phyloP scores from a whole-genome alignment of 2,888 invertebrate genomes.

The Brachypterus glaber region DNA sequence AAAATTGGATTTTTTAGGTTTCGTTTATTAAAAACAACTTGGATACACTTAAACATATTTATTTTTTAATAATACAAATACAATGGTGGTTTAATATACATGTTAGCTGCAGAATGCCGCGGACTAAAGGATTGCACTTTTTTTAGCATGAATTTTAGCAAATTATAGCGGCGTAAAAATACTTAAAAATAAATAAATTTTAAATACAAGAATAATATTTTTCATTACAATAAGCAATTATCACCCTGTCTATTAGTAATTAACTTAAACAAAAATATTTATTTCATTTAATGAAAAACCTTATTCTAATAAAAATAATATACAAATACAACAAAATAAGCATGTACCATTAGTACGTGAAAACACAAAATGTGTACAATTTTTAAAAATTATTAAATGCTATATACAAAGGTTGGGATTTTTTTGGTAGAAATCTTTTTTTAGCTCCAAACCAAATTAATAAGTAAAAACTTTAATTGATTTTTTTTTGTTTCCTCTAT shows the following conservation, averaged over 20 bases:
- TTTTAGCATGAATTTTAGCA: conserved; percentile 31
- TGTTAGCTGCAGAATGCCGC: conserved; percentile 35
- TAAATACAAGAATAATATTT: conserved; percentile 15
- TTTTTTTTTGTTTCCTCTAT: too few species aligned
- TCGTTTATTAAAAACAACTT: too few species aligned
- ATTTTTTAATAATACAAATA: conserved; percentile 41
- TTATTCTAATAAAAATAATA: background rate
- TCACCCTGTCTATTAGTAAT: conserved; percentile 20
- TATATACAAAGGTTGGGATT: too few species aligned
- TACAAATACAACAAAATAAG: conserved; percentile 4
- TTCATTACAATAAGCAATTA: conserved; percentile 14
- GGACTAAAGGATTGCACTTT: conserved; percentile 38
- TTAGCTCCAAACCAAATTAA: too few species aligned
- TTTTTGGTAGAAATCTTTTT: too few species aligned
- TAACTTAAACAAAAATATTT: conserved; percentile 14
- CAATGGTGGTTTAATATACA: conserved; percentile 34
- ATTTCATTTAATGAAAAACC: conserved; percentile 2
- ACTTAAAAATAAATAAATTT: conserved; percentile 14
- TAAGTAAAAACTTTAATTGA: too few species aligned
- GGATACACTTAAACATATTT: conserved; percentile 38
- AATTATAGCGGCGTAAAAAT: too few species aligned
- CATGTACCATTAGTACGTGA: conserved; percentile 12
- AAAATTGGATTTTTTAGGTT: too few species aligned
- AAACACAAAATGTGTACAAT: conserved; percentile 11
- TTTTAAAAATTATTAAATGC: too few species aligned